A percentile compares a stretch with the other conserved stretches of the same genome.
Conservation (phyloP, 2,888 invertebrate genomes). For the Tenthredo amoena region DNA sequence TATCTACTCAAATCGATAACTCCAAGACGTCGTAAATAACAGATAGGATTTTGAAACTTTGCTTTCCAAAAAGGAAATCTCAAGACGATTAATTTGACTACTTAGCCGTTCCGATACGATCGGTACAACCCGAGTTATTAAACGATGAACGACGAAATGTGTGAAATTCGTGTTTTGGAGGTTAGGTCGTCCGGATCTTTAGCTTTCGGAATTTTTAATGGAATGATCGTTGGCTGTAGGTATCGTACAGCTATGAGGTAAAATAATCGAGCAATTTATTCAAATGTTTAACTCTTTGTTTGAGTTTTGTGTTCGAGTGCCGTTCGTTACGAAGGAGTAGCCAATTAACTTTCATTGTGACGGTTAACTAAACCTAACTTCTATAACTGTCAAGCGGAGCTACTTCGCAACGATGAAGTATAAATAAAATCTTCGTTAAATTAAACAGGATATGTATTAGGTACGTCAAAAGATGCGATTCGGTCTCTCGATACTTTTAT, state of each 20-base stretch:
- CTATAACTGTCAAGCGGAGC: neutral
- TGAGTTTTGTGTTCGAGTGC: neutral
- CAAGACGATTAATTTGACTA: too few relatives aligned
- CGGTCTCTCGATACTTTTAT: neutral
- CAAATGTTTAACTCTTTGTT: neutral
- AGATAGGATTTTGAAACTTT: too few relatives aligned
- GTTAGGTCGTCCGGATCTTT: too few relatives aligned
- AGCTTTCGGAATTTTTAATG: too few relatives aligned
- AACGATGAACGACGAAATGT: too few relatives aligned
- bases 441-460: neutral
- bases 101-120: too few relatives aligned
- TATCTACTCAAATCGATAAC: too few relatives aligned
- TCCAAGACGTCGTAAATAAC: too few relatives aligned
- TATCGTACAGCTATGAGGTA: neutral
- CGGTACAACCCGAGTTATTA: too few relatives aligned
- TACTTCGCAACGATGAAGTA: neutral
- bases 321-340: neutral
- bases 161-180: too few relatives aligned
- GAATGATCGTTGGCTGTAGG: too few relatives aligned
- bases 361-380: neutral
- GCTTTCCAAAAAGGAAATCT: too few relatives aligned
- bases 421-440: neutral
- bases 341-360: neutral
- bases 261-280: neutral
- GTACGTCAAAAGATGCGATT: neutral